A percentile compares a stretch with the other conserved stretches of the same genome.
phyloP scores from a whole-genome alignment of 1,140 invertebrate species.

The Neoseiulus cucumeris region DNA sequence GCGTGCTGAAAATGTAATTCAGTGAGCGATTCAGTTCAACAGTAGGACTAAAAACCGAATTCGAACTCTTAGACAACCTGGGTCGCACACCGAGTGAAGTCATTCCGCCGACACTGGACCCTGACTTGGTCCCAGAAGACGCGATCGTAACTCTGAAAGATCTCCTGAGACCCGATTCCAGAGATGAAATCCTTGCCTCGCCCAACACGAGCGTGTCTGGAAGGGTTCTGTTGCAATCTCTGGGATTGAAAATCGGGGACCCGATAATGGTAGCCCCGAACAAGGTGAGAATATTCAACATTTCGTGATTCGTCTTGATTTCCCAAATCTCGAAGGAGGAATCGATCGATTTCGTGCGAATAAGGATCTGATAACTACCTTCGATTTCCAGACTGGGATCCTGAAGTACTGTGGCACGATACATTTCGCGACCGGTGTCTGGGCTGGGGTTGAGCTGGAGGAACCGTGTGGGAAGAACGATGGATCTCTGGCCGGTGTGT shows the following conservation, averaged over 20 bases:
- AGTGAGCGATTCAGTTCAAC: too few relatives aligned
- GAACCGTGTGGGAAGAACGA: slow-evolving; percentile 35
- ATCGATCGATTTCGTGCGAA: too few relatives aligned
- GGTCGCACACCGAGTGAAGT: slow-evolving; percentile 8
- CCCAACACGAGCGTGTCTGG: slow-evolving; percentile 25
- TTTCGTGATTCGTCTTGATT: too few relatives aligned
- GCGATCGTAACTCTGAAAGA: slow-evolving; percentile 2
- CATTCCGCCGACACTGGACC: neutral
- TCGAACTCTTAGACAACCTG: slow-evolving; percentile 14
- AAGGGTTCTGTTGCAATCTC: slow-evolving; percentile 31
- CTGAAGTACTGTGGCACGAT: slow-evolving; percentile 31
- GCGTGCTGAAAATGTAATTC: neutral
- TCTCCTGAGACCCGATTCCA: neutral
- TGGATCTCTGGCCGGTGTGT: slow-evolving; percentile 34
- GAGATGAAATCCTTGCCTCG: slow-evolving; percentile 8
- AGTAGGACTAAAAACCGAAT: too few relatives aligned
- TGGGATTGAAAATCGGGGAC: slow-evolving; percentile 32
- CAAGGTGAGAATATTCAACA: slow-evolving; percentile 22
- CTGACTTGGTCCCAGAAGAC: neutral
- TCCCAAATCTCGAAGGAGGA: too few relatives aligned
- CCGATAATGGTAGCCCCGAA: slow-evolving; percentile 28
- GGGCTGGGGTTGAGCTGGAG: slow-evolving; percentile 37
- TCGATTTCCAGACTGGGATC: slow-evolving; percentile 16
- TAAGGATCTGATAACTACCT: neutral
- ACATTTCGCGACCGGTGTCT: slow-evolving; percentile 33